Evolutionary conservation across 2,113 vertebrate genomes (phyloP), one percentile per base, ranked within the genome.

Genomic region (Megaleporinus macrocephalus): DNA sequence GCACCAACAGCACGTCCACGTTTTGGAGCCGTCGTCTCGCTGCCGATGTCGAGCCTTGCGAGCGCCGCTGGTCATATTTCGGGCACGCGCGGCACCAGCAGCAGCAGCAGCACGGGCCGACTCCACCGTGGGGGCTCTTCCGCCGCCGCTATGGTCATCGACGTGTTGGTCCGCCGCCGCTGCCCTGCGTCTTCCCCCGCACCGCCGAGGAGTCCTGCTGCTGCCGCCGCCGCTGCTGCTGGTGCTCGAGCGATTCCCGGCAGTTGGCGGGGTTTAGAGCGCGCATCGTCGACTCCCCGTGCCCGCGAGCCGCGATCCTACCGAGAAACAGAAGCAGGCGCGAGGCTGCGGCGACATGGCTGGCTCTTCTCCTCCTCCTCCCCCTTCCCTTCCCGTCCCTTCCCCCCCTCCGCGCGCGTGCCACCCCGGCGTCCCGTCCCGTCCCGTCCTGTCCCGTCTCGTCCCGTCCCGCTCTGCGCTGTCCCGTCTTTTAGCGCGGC

Each of bases 61-160:
- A 92, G 96, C 97, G 94, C 97, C 97, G 95, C 95, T 97, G 97
- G 95, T 99, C 97, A 99, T 99, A 96, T 97, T 99, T 97, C 96
- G 96, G 96, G 93, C 95, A 93, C 95, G 96, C 94, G 5, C 53
- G 20, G 53, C 53, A 22, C 14, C 49, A 51, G 57, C 57, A 57
- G 55, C 55, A 57, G 57, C 57, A 61, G 95, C 97, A 95, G 96
- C 95, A 94, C 96, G 93, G 95, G 95, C 95, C 94, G 97, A 95
- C 96, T 98, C 96, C 97, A 96, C 97, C 95, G 95, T 95, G 95
- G 95, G 95, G 96, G 95, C 96, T 95, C 93, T 95, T 93, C 94
- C 94, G 95, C 95, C 95, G 95, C 95, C 95, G 94, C 97, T 95
- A 97, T 94, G 96, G 93, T 95, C 98, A 98, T 99, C 94, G 97